These are phyloP conservation scores for Halichoerus grypus DNA, from an alignment of 2,113 vertebrate genomes.

Conservation along the genomic window DNA sequence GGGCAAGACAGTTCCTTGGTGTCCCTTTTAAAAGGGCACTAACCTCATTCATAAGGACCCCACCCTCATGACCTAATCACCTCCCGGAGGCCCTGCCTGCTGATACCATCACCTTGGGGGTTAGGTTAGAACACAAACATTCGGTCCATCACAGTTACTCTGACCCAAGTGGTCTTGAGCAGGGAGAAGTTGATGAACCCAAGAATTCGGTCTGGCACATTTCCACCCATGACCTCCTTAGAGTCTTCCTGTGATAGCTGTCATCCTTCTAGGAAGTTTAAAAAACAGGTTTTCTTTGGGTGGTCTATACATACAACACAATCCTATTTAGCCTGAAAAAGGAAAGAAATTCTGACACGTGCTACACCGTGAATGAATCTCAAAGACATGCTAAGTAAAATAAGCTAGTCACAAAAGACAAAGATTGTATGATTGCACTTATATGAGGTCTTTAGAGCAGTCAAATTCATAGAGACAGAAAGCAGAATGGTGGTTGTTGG, in stretches of 20 bases:
- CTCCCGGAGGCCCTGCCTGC: background rate
- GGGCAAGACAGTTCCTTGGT: background rate
- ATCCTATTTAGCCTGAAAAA: background rate
- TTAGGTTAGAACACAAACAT: background rate
- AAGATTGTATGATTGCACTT: background rate
- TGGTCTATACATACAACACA: background rate
- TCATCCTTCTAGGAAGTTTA: background rate
- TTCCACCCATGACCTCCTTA: background rate
- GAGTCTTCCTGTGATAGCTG: background rate
- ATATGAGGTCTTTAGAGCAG: background rate
- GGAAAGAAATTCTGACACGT: background rate
- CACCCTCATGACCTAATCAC: background rate
- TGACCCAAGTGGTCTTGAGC: background rate
- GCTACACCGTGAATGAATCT: background rate
- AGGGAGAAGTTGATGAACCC: background rate
- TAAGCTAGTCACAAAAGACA: background rate
- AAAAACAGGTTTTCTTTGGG: background rate
- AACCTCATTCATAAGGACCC: background rate
- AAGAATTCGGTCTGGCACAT: background rate
- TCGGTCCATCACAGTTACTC: background rate
- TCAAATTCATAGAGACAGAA: background rate
- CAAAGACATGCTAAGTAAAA: background rate
- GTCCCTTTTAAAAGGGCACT: background rate
- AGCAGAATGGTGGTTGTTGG: background rate
- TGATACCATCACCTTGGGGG: too few species aligned